Conservation (phyloP, 2,113 vertebrate genomes). For the Panthera uncia region DNA sequence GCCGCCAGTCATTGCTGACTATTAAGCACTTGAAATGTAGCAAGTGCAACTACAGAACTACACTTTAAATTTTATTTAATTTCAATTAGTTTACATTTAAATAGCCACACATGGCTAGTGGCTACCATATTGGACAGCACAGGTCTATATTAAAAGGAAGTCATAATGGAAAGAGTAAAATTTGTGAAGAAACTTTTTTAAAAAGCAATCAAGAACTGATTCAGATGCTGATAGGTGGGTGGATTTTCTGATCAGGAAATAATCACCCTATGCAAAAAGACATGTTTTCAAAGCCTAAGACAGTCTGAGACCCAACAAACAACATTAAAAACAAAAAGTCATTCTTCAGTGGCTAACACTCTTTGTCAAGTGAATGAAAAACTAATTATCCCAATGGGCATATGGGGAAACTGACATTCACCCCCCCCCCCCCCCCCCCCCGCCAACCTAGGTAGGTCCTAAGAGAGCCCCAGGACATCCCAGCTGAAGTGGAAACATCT, state of each 20-base stretch:
- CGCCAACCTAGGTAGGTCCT: neutral
- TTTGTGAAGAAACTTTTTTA: neutral
- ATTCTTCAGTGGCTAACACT: neutral
- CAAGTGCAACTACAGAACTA: neutral
- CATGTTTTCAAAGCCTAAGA: constrained; percentile 34
- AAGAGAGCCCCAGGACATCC: neutral
- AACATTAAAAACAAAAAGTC: neutral
- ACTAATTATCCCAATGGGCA: neutral
- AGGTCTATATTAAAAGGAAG: neutral
- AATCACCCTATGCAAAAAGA: neutral
- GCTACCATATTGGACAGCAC: neutral
- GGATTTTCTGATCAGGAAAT: constrained; percentile 48
- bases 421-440: too few species aligned
- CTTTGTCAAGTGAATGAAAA: neutral
- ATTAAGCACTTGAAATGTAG: neutral
- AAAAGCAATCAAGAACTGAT: neutral
- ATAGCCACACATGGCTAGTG: neutral
- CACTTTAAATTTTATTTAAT: neutral
- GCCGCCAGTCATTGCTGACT: neutral
- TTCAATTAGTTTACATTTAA: neutral
- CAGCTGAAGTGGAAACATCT: neutral
- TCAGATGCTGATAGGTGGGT: neutral
- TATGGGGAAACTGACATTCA: neutral
- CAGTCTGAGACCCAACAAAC: constrained; percentile 28
- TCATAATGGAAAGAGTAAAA: neutral